Evolutionary conservation across 2,888 invertebrate species (phyloP).

Genomic region (Corythucha ciliata): DNA sequence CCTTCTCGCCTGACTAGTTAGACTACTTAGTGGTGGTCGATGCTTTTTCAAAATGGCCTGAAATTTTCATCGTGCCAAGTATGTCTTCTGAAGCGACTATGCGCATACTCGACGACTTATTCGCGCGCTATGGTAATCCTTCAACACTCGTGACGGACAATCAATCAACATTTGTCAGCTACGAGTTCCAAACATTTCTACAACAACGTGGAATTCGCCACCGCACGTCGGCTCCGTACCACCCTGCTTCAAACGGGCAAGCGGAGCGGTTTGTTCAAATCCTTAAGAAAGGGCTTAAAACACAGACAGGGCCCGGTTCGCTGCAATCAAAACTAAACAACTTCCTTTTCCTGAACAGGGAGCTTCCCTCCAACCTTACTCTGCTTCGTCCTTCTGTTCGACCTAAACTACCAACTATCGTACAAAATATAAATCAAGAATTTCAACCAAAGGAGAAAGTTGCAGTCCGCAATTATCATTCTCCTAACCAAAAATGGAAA

Average conservation of each 20-base stretch:
- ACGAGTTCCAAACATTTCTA: neutral
- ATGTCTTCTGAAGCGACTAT: constrained; percentile 1
- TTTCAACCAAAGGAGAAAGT: too few relatives aligned
- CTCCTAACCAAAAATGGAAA: too few relatives aligned
- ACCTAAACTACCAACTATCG: too few relatives aligned
- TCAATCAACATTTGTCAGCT: constrained; percentile 4
- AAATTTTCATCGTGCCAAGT: constrained; percentile 1
- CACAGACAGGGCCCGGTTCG: too few relatives aligned
- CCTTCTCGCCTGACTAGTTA: too few relatives aligned
- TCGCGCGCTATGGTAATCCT: constrained; percentile 12
- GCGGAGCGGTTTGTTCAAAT: constrained; percentile 7
- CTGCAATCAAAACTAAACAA: too few relatives aligned
- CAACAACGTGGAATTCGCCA: neutral
- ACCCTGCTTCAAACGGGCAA: constrained; percentile 19
- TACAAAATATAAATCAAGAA: too few relatives aligned
- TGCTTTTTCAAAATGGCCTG: constrained; percentile 7
- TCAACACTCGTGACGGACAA: constrained; percentile 11
- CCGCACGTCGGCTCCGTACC: constrained; percentile 16
- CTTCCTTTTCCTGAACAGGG: too few relatives aligned
- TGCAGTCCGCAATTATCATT: too few relatives aligned
- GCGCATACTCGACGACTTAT: neutral
- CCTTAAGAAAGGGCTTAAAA: constrained; percentile 3
- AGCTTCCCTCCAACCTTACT: too few relatives aligned
- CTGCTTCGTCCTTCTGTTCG: too few relatives aligned
- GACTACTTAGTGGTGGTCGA: constrained; percentile 3